These are phyloP conservation scores for Drosophila cracens DNA, from an alignment of 2,888 invertebrate genomes.

Conservation along the genomic window DNA sequence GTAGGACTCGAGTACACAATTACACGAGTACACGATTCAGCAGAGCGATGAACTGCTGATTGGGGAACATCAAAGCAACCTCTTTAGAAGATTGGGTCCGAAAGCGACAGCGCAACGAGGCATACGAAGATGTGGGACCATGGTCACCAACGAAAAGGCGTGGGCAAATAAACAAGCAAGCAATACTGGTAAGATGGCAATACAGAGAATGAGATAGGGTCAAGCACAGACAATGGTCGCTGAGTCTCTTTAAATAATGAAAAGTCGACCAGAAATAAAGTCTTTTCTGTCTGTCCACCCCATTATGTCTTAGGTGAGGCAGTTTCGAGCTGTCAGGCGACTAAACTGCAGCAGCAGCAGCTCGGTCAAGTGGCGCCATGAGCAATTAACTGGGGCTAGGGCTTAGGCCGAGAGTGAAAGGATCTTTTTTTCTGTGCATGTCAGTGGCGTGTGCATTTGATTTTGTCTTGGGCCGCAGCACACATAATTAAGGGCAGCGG, in stretches of 20 bases:
- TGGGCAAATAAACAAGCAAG: constrained; percentile 44
- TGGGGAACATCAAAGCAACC: constrained; percentile 69
- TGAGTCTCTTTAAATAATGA: constrained; percentile 70
- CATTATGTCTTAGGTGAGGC: constrained; percentile 39
- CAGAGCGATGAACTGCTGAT: constrained; percentile 69
- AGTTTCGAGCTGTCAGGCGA: constrained; percentile 51
- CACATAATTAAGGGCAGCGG: constrained; percentile 75
- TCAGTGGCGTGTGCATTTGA: constrained; percentile 59
- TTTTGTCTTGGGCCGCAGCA: constrained; percentile 67
- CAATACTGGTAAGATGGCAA: background rate
- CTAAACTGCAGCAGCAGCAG: constrained; percentile 61
- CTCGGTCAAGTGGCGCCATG: constrained; percentile 78
- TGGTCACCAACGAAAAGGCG: constrained; percentile 38
- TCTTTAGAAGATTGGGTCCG: constrained; percentile 55
- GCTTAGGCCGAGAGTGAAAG: constrained; percentile 13
- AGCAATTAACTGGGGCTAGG: constrained; percentile 70
- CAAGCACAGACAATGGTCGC: constrained; percentile 68
- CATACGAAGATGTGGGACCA: constrained; percentile 13
- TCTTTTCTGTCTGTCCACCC: background rate
- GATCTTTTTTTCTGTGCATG: constrained; percentile 7
- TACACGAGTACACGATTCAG: constrained; percentile 16
- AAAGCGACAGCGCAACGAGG: constrained; percentile 36
- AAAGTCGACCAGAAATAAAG: constrained; percentile 43
- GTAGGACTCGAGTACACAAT: constrained; percentile 10
- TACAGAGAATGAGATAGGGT: constrained; percentile 36